Conservation (phyloP, 2,888 invertebrate genomes). For the Pedicia rivosa region DNA sequence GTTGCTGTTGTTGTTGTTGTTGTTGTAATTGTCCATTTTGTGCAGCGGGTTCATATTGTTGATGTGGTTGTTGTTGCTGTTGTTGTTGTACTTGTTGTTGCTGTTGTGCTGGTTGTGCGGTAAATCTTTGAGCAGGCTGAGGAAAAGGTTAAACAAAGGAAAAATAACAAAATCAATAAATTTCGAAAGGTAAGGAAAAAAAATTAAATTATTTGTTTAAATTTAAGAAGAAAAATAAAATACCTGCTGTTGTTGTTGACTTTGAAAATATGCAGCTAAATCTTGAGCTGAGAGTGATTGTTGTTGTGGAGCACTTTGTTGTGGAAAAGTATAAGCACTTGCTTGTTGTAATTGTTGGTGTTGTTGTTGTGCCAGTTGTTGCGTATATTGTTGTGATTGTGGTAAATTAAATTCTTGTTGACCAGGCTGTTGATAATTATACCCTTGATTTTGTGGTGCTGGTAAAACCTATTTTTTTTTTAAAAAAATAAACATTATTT, state of each 20-base stretch:
- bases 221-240: not conserved
- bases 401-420: not conserved
- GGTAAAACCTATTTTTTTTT: too few species aligned
- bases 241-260: slow-evolving; percentile 18
- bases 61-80: slow-evolving; percentile 16
- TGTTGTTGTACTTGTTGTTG: slow-evolving; percentile 15
- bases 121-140: too few species aligned
- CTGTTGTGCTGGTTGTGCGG: slow-evolving; percentile 16
- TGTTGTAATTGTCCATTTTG: slow-evolving; percentile 13
- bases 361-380: not conserved
- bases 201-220: not conserved
- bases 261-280: slow-evolving; percentile 6
- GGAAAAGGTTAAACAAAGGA: not conserved
- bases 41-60: slow-evolving; percentile 16
- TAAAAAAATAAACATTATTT: too few species aligned
- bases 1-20: slow-evolving; percentile 10
- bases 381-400: slow-evolving; percentile 1
- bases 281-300: slow-evolving; percentile 5
- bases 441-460: slow-evolving; percentile 11
- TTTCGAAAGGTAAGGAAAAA: not conserved
- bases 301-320: not conserved
- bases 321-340: slow-evolving; percentile 3
- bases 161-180: not conserved
- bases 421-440: slow-evolving; percentile 7
- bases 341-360: slow-evolving; percentile 6